Conservation (phyloP, 2,113 vertebrate genomes). For the Donacobius atricapilla region DNA sequence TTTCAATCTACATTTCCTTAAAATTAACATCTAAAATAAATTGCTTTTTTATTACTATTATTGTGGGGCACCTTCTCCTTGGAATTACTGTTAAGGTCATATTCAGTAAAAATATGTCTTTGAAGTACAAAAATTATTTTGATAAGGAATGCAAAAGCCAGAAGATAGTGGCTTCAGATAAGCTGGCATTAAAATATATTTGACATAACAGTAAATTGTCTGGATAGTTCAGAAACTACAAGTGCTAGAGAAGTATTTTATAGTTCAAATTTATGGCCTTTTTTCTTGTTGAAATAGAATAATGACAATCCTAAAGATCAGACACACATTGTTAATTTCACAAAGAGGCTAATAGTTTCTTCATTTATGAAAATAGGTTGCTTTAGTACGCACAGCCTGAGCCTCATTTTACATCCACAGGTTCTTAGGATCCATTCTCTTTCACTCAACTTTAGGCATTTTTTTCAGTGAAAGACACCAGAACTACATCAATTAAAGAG, state of each 20-base stretch:
- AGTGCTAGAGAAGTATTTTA: neutral
- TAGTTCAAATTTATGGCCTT: conserved; percentile 22
- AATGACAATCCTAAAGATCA: neutral
- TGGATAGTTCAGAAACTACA: conserved; percentile 22
- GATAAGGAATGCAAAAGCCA: conserved; percentile 55
- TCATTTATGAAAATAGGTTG: conserved; percentile 49
- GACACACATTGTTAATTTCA: conserved; percentile 39
- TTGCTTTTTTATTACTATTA: neutral
- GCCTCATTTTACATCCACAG: neutral
- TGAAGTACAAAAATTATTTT: conserved; percentile 43
- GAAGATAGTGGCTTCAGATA: conserved; percentile 52
- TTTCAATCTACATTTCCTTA: neutral
- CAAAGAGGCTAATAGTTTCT: conserved; percentile 55
- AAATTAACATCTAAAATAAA: conserved; percentile 35
- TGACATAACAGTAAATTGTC: conserved; percentile 30
- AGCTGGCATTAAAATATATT: conserved; percentile 36
- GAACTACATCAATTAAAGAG: conserved; percentile 41
- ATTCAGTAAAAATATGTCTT: neutral
- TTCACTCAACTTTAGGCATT: neutral
- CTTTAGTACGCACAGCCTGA: conserved; percentile 40
- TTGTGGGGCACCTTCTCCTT: neutral
- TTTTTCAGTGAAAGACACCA: conserved; percentile 38
- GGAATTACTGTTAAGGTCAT: conserved; percentile 37
- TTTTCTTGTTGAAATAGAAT: conserved; percentile 20
- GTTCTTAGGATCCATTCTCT: neutral